Conservation (phyloP, 2,797 vertebrate species). For the Chlorospingus semifuscus region DNA sequence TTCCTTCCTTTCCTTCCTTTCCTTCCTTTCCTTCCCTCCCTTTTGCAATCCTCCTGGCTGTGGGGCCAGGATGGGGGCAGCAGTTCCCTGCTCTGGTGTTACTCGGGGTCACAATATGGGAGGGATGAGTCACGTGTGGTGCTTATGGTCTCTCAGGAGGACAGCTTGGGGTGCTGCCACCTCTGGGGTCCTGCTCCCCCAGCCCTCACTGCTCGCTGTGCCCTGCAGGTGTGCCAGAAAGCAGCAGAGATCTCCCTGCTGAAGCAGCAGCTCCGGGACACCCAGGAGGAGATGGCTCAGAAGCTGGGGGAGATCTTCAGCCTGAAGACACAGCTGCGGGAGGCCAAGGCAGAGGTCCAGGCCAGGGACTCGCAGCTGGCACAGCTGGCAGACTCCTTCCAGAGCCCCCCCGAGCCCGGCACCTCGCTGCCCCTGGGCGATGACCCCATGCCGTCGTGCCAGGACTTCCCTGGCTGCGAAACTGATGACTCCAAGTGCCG, state of each 20-base stretch:
- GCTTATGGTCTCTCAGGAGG: background rate
- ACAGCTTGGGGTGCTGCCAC: background rate
- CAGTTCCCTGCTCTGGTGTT: background rate
- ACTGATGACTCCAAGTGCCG: slow-evolving; percentile 78
- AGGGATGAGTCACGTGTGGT: background rate
- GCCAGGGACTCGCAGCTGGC: slow-evolving; percentile 85
- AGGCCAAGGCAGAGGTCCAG: slow-evolving; percentile 82
- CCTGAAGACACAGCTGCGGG: slow-evolving; percentile 91
- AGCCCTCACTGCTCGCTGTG: background rate
- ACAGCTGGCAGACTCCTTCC: slow-evolving; percentile 78
- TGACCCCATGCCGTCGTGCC: slow-evolving; percentile 50
- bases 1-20: background rate
- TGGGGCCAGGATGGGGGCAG: background rate
- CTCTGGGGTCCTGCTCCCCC: background rate
- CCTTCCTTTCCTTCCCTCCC: background rate
- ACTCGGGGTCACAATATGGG: accelerated
- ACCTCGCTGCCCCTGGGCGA: slow-evolving; percentile 35
- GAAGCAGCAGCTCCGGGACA: slow-evolving; percentile 94
- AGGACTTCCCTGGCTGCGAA: slow-evolving; percentile 72
- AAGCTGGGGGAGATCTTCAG: slow-evolving; percentile 94
- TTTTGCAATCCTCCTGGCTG: background rate
- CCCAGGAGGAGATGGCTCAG: slow-evolving; percentile 92
- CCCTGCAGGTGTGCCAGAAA: slow-evolving; percentile 93
- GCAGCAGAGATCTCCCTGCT: slow-evolving; percentile 93
- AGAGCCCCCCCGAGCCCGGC: slow-evolving; percentile 48